These are phyloP conservation scores for Pangasius krempfi DNA, from an alignment of 2,797 vertebrate species.

Conservation along the genomic window DNA sequence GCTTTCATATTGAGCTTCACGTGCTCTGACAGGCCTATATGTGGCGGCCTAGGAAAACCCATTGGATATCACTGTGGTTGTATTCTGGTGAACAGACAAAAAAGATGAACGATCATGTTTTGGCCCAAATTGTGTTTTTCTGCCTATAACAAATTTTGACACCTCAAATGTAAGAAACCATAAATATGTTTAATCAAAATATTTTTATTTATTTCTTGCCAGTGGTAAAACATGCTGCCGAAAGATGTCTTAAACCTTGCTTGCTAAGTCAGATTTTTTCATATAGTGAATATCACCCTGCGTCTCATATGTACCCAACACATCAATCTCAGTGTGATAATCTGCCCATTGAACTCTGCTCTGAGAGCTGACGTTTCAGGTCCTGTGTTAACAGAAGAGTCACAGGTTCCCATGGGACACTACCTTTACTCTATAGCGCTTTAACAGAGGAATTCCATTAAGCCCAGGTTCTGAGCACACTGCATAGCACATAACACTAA, in stretches of 20 bases:
- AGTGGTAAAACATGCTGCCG: neutral
- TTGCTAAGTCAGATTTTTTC: constrained; percentile 34
- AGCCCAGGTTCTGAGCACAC: neutral
- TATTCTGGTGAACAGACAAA: neutral
- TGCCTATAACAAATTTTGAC: neutral
- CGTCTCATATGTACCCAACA: constrained; percentile 13
- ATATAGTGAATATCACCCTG: constrained; percentile 27
- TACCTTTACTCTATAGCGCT: constrained; percentile 22
- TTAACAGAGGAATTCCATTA: constrained; percentile 44
- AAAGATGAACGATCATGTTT: neutral
- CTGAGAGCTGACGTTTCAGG: constrained; percentile 39
- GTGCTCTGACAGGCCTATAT: neutral
- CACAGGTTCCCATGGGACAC: constrained; percentile 37
- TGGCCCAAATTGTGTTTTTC: neutral
- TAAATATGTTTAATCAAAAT: neutral
- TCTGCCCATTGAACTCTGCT: constrained; percentile 38
- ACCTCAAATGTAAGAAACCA: neutral
- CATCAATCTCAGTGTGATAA: constrained; percentile 30
- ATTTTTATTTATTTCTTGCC: neutral
- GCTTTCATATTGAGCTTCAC: neutral
- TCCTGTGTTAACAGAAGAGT: constrained; percentile 40
- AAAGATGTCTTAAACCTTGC: constrained; percentile 1
- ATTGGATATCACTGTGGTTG: neutral
- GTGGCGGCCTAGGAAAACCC: neutral
- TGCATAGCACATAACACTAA: neutral